phyloP scores from a whole-genome alignment of 2,113 vertebrate genomes.

The Halichoeres trimaculatus region DNA sequence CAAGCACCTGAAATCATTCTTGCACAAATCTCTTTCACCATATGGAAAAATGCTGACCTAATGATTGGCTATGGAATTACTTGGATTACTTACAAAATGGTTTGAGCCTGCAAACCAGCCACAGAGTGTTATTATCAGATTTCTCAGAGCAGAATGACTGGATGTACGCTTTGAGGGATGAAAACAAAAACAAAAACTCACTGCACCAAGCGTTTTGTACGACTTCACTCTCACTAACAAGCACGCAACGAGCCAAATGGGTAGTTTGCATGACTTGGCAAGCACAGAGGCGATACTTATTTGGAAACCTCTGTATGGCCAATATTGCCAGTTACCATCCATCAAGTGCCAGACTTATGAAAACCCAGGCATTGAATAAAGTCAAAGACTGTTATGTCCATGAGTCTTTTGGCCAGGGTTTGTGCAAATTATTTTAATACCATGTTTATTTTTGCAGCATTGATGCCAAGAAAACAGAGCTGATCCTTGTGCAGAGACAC shows the following conservation, averaged over 20 bases:
- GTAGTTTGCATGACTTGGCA: conserved; percentile 64
- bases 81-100: conserved; percentile 16
- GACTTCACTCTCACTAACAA: conserved; percentile 55
- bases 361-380: conserved; percentile 43
- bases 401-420: conserved; percentile 1
- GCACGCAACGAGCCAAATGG: conserved; percentile 51
- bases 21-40: conserved; percentile 15
- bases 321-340: conserved; percentile 53
- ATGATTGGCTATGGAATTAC: conserved; percentile 44
- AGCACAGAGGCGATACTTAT: conserved; percentile 56
- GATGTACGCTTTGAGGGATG: conserved; percentile 32
- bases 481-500: conserved; percentile 43
- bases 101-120: conserved; percentile 37
- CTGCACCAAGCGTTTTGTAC: conserved; percentile 55
- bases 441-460: conserved; percentile 28
- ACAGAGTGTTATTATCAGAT: conserved; percentile 44
- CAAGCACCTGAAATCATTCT: conserved; percentile 31
- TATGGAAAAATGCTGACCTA: conserved; percentile 47
- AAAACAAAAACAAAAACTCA: conserved; percentile 50
- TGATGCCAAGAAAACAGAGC: conserved; percentile 46
- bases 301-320: conserved; percentile 43
- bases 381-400: conserved; percentile 45
- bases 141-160: conserved; percentile 33
- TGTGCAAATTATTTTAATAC: conserved; percentile 46
- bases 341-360: conserved; percentile 47